phyloP scores from a whole-genome alignment of 2,113 vertebrate genomes.

The Burhinus bistriatus region DNA sequence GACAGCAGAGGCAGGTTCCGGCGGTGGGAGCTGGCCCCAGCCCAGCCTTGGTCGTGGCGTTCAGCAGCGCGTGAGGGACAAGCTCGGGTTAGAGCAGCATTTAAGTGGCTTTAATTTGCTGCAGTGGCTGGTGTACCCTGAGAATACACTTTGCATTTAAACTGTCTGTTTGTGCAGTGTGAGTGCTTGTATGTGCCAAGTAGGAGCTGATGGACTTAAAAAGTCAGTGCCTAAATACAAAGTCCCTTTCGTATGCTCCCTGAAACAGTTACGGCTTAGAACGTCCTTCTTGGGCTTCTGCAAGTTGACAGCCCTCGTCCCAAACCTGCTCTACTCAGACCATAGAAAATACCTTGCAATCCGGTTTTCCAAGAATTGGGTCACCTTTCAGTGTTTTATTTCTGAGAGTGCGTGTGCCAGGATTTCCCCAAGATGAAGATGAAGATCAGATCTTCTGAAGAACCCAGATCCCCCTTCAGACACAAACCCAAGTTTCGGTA shows the following conservation, averaged over 20 bases:
- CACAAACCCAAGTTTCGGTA: neutral
- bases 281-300: neutral
- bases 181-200: neutral
- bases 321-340: neutral
- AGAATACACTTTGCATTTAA: neutral
- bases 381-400: neutral
- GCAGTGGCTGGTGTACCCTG: neutral
- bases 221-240: neutral
- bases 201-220: neutral
- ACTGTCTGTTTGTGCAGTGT: neutral
- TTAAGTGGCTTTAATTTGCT: neutral
- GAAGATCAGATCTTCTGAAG: neutral
- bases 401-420: neutral
- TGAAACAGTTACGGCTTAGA: neutral
- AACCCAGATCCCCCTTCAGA: neutral
- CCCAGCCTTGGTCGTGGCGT: neutral
- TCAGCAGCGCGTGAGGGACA: neutral
- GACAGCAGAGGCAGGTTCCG: neutral
- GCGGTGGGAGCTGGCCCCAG: neutral
- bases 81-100: neutral
- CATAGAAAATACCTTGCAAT: neutral
- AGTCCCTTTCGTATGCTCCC: neutral
- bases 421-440: neutral
- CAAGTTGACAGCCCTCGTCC: neutral
- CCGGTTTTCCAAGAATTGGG: neutral